Base-by-base conservation (phyloP, 2,888 invertebrate genomes). In the Ornithoptera alexandrae region DNA sequence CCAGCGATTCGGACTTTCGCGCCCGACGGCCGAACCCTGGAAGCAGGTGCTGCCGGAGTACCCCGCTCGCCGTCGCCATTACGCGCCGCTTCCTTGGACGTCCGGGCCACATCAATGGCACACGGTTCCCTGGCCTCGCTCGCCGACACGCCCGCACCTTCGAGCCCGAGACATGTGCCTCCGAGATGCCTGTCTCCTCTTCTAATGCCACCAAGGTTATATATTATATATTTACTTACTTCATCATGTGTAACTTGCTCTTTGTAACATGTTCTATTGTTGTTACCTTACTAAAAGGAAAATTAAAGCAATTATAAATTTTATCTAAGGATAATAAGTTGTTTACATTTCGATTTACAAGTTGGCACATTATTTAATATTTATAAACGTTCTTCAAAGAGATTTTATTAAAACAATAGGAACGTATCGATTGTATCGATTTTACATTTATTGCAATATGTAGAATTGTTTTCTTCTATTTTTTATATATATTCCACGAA, bases 1-100 rank as follows among this genome's bases (percentile, higher is more conserved):
- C 97, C 97, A 0, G 97, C 97, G 75, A 97, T 97, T 75, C 94
- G 97, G 74, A 96, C 97, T 0, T 97, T 96, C 78, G 96, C 96
- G 24, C 97, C 97, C 0, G 97, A 97, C 81, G 97, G 97, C 0
- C 94, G 96, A 22, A 94, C 95, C 2, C 81, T 93, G 1, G 93
- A 93, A 73, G 93, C 90, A 67, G 88, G 91, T 72, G 76, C 86
- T 90, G 80, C 95, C 90, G 75, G 95, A 90, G 42, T 95, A 90
- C 93, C 94, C 0, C 88, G 96, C 68, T 96, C 96, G 0, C 96
- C 97, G 0, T 97, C 97, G 30, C 97, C 97, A 6, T 94, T 96
- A 70, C 94, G 96, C 53, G 95, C 96, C 2, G 95, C 95, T n/a
- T 96, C 96, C 0, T 85, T 96, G 72, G 96, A 96, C 82, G 95